A percentile compares a stretch with the other conserved stretches of the same genome.
phyloP scores from a whole-genome alignment of 2,113 vertebrate species.

The Phaethornis superciliosus region DNA sequence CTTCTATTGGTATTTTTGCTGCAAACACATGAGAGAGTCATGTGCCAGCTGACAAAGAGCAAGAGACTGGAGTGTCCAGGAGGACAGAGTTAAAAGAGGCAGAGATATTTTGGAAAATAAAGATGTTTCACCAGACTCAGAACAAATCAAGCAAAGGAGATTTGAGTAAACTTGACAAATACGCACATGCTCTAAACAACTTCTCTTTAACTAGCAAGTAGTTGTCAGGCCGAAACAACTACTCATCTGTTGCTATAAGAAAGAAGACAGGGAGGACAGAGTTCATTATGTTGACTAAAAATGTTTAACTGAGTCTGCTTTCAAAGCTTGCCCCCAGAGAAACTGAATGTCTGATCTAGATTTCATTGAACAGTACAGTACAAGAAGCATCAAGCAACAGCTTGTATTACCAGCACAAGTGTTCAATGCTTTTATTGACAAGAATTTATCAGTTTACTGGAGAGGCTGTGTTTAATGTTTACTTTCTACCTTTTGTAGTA shows the following conservation, averaged over 20 bases:
- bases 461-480: not conserved
- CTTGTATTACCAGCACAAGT: conserved; percentile 16
- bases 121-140: not conserved
- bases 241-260: not conserved
- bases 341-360: not conserved
- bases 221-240: not conserved
- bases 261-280: not conserved
- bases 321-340: not conserved
- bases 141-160: not conserved
- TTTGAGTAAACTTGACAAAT: not conserved
- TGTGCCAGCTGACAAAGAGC: not conserved
- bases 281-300: not conserved
- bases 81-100: not conserved
- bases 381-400: not conserved
- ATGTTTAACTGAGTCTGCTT: not conserved
- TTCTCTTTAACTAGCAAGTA: not conserved
- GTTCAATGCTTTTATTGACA: conserved; percentile 52
- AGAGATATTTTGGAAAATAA: not conserved
- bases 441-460: not conserved
- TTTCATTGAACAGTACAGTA: not conserved
- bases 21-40: not conserved
- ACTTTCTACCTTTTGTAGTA: conserved; percentile 79
- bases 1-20: not conserved
- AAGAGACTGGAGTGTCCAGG: not conserved
- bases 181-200: not conserved